Evolutionary conservation across 2,888 invertebrate genomes (phyloP), one percentile per base, ranked within the genome.

Genomic region (Brenthis daphne): DNA sequence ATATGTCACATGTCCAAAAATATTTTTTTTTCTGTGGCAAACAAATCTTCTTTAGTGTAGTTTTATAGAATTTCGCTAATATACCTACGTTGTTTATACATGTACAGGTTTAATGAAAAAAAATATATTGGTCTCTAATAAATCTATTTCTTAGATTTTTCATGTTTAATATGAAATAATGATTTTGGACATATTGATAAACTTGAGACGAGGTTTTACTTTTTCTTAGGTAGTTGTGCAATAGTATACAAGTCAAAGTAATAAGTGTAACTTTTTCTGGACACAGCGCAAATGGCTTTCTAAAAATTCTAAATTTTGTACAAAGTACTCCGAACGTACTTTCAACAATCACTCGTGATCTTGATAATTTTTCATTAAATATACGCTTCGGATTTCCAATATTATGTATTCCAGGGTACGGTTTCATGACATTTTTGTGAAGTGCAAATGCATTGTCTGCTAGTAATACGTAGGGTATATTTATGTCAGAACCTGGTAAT

Each of bases 391-490:
- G 74, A 72, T 77, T 74, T n/a, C 68, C 75, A 24, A 66, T 33
- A 2, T 74, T 67, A 75, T 78, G 77, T 24, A 77, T 67, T 48
- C 77, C 79, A 67, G 78, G 77, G 74, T 75, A 79, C 37, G 79
- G 80, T 68, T 82, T 82, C 79, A 80, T 80, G 57, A 80, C 68
- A 57, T 80, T 74, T 60, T 29, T 6, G 72, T 74, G 74, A 6
- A 81, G 57, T 71, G 80, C 77, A 78, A 80, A 81, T 73, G 79
- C 80, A 69, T 77, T 76, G 57, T 82, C 79, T 11, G 47, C 79
- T 75, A 80, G 37, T 64, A 82, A 79, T 0, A 81, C 74, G 61
- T 80, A 81, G 63, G 80, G 80, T 1, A 80, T 6, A 71, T 79
- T 64, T 74, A 77, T 70, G 64, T 76, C 70, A 20, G 73, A 73